Percentiles rank a stretch among this genome's conserved stretches.
Conservation (phyloP, 2,888 invertebrate species). For the Hyalella azteca region DNA sequence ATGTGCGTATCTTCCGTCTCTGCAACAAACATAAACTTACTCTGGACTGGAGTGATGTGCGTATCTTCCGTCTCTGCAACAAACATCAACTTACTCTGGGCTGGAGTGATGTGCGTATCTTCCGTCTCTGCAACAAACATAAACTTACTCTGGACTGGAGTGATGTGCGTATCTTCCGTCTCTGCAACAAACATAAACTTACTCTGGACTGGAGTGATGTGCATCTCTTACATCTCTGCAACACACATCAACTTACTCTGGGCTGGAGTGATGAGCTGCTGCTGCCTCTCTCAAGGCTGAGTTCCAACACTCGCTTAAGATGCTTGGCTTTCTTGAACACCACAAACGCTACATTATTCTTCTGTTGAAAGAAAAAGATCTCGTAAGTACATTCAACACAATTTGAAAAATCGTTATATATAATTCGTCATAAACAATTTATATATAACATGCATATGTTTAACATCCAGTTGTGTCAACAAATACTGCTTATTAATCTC, state of each 20-base stretch:
- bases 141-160: too few species aligned
- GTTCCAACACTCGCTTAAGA: not conserved
- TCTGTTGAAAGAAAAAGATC: not conserved
- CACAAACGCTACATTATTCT: conserved; percentile 5
- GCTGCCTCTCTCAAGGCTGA: not conserved
- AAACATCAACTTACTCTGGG: too few species aligned
- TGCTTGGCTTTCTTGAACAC: not conserved
- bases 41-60: too few species aligned
- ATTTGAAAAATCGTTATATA: not conserved
- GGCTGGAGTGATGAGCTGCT: not conserved
- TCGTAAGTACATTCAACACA: not conserved
- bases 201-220: too few species aligned
- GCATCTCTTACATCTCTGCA: not conserved
- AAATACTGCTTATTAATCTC: not conserved
- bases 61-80: too few species aligned
- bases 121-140: too few species aligned
- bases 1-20: too few species aligned
- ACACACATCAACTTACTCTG: not conserved
- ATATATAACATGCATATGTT: not conserved
- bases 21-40: too few species aligned
- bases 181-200: too few species aligned
- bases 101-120: too few species aligned
- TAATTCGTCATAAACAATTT: not conserved
- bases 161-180: too few species aligned
- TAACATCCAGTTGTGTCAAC: not conserved